Conservation (phyloP, 2,797 vertebrate genomes). For the Limosa lapponica region DNA sequence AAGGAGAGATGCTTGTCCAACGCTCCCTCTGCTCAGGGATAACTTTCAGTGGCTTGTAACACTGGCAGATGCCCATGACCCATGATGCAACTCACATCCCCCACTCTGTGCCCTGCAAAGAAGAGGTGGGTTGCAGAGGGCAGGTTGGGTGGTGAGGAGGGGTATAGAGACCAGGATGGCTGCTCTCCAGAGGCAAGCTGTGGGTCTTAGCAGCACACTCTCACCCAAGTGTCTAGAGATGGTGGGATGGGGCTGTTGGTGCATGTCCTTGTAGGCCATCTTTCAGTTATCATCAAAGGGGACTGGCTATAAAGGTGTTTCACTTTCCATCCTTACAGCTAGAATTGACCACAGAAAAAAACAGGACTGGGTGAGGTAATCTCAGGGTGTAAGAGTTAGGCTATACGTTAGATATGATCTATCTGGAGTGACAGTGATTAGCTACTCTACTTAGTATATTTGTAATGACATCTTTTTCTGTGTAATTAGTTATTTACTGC, state of each 20-base stretch:
- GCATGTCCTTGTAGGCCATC: neutral
- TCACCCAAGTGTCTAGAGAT: neutral
- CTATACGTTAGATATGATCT: neutral
- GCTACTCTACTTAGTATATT: neutral
- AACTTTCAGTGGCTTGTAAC: neutral
- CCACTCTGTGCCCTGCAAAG: neutral
- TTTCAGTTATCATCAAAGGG: neutral
- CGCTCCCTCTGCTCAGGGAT: neutral
- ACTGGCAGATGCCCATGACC: neutral
- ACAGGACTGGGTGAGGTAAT: neutral
- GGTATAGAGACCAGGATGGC: rapidly evolving
- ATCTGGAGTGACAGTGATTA: neutral
- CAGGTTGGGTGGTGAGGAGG: neutral
- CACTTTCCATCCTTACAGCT: neutral
- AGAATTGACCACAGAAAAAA: neutral
- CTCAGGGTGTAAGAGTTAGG: neutral
- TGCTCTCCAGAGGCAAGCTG: neutral
- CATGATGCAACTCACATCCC: rapidly evolving
- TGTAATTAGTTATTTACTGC: neutral
- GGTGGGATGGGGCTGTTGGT: neutral
- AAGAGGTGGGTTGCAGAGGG: neutral
- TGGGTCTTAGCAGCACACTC: neutral
- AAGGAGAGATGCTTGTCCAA: neutral
- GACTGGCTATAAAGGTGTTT: neutral
- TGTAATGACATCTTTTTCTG: neutral